These are phyloP conservation scores for Rhynchophorus ferrugineus DNA, from an alignment of 1,140 invertebrate genomes.

Conservation along the genomic window DNA sequence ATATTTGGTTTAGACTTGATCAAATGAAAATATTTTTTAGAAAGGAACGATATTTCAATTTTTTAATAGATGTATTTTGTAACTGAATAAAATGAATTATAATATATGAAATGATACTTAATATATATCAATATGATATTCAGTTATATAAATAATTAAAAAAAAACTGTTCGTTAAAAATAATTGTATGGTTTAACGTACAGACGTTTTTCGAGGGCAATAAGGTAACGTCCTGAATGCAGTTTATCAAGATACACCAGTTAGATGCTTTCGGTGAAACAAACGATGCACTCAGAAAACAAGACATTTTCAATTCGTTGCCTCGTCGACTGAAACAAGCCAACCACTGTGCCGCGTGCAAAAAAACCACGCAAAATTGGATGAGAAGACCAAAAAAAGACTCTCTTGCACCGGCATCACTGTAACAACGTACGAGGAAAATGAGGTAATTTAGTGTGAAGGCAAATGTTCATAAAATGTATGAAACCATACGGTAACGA, in stretches of 20 bases:
- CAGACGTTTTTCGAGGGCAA: slow-evolving; percentile 7
- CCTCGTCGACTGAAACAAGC: slow-evolving; percentile 23
- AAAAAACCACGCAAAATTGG: background rate
- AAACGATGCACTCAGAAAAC: slow-evolving; percentile 21
- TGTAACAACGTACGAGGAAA: background rate
- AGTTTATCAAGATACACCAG: slow-evolving; percentile 12
- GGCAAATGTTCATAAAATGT: background rate
- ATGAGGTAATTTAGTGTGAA: background rate
- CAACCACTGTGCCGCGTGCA: slow-evolving; percentile 12
- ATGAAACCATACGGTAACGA: too few relatives aligned
- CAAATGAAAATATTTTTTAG: too few relatives aligned
- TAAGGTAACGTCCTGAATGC: slow-evolving; percentile 12
- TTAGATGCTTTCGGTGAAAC: slow-evolving; percentile 20
- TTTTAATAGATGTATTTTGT: too few relatives aligned
- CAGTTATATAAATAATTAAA: too few relatives aligned
- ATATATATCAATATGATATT: too few relatives aligned
- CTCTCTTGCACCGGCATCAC: background rate
- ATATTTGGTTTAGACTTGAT: too few relatives aligned
- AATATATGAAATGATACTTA: too few relatives aligned
- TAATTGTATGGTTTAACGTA: too few relatives aligned
- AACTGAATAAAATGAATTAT: too few relatives aligned
- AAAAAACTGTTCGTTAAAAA: too few relatives aligned
- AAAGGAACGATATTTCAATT: too few relatives aligned
- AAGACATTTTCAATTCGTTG: slow-evolving; percentile 26
- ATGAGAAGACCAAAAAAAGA: background rate